These are phyloP conservation scores for Bovichtus variegatus DNA, from an alignment of 2,797 vertebrate genomes.

Conservation along the genomic window DNA sequence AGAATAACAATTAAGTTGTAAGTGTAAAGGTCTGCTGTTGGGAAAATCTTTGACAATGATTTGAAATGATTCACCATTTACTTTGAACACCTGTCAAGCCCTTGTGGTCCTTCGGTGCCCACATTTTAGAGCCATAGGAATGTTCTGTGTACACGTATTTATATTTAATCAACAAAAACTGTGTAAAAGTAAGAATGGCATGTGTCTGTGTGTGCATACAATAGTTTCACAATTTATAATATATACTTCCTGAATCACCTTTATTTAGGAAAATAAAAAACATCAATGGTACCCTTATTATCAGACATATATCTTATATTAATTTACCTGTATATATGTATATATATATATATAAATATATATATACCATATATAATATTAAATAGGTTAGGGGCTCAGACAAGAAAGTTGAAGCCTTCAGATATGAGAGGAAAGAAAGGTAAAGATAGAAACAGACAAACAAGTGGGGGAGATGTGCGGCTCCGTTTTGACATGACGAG, in stretches of 20 bases:
- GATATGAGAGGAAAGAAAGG: constrained; percentile 30
- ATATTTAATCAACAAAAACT: constrained; percentile 13
- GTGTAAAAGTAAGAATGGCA: not conserved
- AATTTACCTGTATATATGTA: constrained; percentile 76
- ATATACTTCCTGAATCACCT: constrained; percentile 68
- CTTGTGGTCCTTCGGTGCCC: constrained; percentile 33
- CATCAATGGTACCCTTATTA: constrained; percentile 72
- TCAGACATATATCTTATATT: constrained; percentile 80
- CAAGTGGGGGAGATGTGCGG: constrained; percentile 43
- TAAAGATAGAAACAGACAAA: constrained; percentile 48
- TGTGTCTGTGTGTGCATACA: constrained; percentile 26
- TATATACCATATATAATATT: constrained; percentile 71
- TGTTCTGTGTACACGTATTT: not conserved
- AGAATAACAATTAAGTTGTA: not conserved
- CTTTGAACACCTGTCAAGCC: not conserved
- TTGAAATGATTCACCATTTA: not conserved
- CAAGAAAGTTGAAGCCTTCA: constrained; percentile 34
- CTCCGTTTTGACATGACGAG: constrained; percentile 39
- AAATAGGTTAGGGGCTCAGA: constrained; percentile 50
- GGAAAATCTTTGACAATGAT: not conserved
- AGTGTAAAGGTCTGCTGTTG: not conserved
- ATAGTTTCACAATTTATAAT: constrained; percentile 51
- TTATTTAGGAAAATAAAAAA: constrained; percentile 78
- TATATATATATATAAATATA: too few relatives aligned
- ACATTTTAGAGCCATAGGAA: not conserved